A percentile compares a stretch with the other conserved stretches of the same genome.
Evolutionary conservation across 2,113 vertebrate genomes (phyloP).

Genomic region (Pantherophis guttatus): DNA sequence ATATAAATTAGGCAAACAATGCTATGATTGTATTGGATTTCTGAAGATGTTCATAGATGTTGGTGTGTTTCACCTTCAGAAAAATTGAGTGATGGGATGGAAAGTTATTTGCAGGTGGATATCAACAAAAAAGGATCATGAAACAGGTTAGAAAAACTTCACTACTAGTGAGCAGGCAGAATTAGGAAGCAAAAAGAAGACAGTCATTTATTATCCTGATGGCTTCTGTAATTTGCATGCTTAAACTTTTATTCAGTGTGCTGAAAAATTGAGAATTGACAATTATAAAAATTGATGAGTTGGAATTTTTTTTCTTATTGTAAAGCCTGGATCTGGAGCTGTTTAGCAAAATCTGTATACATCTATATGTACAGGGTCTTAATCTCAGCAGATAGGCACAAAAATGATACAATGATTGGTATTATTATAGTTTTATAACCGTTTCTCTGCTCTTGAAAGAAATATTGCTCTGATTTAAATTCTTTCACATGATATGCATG

Average conservation of each 20-base stretch:
- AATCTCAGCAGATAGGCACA: neutral
- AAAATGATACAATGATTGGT: neutral
- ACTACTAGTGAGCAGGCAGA: neutral
- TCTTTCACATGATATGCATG: neutral
- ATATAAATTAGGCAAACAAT: neutral
- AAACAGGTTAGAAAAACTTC: neutral
- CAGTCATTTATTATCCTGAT: neutral
- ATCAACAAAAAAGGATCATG: neutral
- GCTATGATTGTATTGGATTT: neutral
- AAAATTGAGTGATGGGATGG: neutral
- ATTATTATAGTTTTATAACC: neutral
- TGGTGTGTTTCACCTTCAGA: neutral
- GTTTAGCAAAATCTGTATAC: neutral
- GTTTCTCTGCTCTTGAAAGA: neutral
- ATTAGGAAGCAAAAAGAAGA: neutral
- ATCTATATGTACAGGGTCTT: neutral
- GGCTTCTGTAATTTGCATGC: neutral
- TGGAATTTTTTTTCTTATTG: neutral
- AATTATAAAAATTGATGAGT: neutral
- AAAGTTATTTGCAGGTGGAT: neutral
- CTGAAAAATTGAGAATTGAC: neutral
- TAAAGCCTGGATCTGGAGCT: neutral
- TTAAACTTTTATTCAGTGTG: neutral
- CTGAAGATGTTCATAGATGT: neutral
- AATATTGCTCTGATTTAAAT: neutral